Percentiles rank a stretch among this genome's conserved stretches.
Evolutionary conservation across 2,797 vertebrate genomes (phyloP).

Genomic region (Sitta carolinensis): DNA sequence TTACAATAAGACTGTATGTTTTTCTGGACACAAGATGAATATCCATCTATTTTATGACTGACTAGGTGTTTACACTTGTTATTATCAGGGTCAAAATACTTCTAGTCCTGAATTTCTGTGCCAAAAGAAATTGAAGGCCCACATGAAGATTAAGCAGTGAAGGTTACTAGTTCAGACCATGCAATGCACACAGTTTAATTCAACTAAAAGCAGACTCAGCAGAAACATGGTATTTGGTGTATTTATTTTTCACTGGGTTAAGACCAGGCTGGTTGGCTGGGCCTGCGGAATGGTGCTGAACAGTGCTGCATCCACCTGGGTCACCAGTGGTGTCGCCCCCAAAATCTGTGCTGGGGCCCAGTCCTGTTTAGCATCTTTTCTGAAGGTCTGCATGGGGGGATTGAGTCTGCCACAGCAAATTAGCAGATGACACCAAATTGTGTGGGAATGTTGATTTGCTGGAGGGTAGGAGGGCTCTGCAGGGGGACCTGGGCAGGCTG

Average conservation of each 20-base stretch:
- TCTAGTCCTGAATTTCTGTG: neutral
- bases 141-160: neutral
- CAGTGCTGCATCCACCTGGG: neutral
- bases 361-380: neutral
- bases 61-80: neutral
- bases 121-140: neutral
- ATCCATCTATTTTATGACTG: neutral
- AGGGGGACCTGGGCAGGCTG: neutral
- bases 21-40: neutral
- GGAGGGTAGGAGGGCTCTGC: neutral
- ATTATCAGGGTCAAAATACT: neutral
- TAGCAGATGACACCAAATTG: neutral
- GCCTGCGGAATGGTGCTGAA: too few species aligned
- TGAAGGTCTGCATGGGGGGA: neutral
- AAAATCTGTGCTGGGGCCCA: neutral
- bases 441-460: too few species aligned
- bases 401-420: neutral
- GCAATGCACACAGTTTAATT: neutral
- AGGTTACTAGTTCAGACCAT: neutral
- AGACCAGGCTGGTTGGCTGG: accelerated
- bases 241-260: neutral
- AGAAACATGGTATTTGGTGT: neutral
- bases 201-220: neutral
- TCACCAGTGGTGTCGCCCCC: accelerated
- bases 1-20: neutral